phyloP scores from a whole-genome alignment of 2,113 vertebrate species.

The Petromus typicus region DNA sequence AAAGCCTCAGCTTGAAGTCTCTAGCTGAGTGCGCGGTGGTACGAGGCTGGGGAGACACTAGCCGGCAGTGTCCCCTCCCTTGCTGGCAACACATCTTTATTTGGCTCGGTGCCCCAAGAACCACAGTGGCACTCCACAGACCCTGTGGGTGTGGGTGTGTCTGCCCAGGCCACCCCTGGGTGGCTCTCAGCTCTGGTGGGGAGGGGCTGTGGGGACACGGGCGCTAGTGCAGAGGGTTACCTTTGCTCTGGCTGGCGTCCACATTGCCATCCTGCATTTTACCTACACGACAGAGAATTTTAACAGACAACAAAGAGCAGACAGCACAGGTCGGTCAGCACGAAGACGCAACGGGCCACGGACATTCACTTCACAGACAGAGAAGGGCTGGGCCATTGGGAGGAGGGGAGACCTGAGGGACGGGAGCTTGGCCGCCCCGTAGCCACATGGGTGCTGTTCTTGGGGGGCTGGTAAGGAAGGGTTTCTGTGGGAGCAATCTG shows the following conservation, averaged over 20 bases:
- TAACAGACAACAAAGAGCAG: conserved; percentile 96
- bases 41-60: background rate
- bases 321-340: conserved; percentile 92
- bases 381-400: conserved; percentile 44
- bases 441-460: background rate
- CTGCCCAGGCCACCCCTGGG: background rate
- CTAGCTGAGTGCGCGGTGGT: background rate
- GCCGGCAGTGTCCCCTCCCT: background rate
- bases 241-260: conserved; percentile 99
- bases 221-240: conserved; percentile 90
- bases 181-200: background rate
- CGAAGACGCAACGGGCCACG: conserved; percentile 86
- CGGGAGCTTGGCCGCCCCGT: background rate
- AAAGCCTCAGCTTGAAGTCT: background rate
- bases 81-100: background rate
- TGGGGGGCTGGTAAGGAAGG: background rate
- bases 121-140: background rate
- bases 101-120: background rate
- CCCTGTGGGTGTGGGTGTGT: background rate
- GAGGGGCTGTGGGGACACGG: conserved; percentile 13
- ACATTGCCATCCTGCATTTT: conserved; percentile 99
- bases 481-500: background rate
- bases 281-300: conserved; percentile 99
- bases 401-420: background rate
- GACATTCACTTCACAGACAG: conserved; percentile 88